Evolutionary conservation across 2,797 vertebrate species (phyloP).

Genomic region (Geotrypetes seraphini): DNA sequence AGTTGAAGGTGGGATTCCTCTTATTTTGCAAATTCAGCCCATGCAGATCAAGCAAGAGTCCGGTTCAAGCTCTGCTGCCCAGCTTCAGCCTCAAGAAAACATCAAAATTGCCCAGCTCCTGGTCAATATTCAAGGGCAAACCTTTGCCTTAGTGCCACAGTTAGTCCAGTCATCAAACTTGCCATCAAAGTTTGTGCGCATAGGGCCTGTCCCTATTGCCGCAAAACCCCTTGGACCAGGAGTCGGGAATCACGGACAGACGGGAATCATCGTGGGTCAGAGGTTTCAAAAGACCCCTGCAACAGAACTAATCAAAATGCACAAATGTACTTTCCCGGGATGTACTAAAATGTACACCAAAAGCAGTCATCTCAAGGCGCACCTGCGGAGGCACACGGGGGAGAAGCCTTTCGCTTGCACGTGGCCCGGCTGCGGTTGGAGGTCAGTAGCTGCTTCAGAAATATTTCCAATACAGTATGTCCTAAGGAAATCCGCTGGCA

Average conservation of each 20-base stretch:
- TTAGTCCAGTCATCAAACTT: constrained; percentile 68
- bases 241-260: constrained; percentile 54
- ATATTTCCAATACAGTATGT: too few relatives aligned
- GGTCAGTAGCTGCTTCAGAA: constrained; percentile 83
- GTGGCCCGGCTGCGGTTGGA: constrained; percentile 92
- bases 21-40: constrained; percentile 82
- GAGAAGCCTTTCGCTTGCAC: constrained; percentile 94
- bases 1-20: constrained; percentile 61
- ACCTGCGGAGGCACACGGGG: constrained; percentile 88
- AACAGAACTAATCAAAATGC: constrained; percentile 95
- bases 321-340: constrained; percentile 88
- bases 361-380: constrained; percentile 94
- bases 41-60: constrained; percentile 81
- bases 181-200: constrained; percentile 84
- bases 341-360: constrained; percentile 97
- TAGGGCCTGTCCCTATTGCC: constrained; percentile 86
- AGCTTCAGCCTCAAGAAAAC: constrained; percentile 55
- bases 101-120: constrained; percentile 86
- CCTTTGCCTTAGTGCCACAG: constrained; percentile 86
- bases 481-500: too few relatives aligned
- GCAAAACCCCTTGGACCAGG: constrained; percentile 78
- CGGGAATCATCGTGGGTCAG: constrained; percentile 70
- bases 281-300: constrained; percentile 88
- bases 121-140: constrained; percentile 92
- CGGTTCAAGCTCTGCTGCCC: constrained; percentile 38